Evolutionary conservation across 2,888 invertebrate genomes (phyloP).

Genomic region (Melanargia galathea): DNA sequence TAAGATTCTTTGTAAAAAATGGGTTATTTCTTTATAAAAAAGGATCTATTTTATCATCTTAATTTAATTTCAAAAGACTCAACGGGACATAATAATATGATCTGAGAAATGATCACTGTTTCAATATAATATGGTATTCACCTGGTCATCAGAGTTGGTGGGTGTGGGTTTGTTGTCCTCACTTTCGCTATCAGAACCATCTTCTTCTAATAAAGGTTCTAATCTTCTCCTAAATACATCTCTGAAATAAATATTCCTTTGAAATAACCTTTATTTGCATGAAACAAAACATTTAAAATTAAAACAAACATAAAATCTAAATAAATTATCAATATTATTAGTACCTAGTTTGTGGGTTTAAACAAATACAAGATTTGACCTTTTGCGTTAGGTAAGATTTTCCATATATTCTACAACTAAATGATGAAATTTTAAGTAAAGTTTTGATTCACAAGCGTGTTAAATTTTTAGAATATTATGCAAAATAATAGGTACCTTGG

Average conservation of each 20-base stretch:
- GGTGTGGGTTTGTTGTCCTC: slow-evolving; percentile 76
- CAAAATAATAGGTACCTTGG: slow-evolving; percentile 76
- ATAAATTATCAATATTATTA: background rate
- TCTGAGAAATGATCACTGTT: background rate
- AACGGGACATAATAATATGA: background rate
- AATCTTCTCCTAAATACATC: slow-evolving; percentile 86
- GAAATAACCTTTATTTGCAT: too few species aligned
- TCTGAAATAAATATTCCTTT: slow-evolving; percentile 47
- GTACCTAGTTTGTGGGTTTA: too few species aligned
- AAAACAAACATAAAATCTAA: too few species aligned
- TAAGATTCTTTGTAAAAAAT: background rate
- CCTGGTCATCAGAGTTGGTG: slow-evolving; percentile 78
- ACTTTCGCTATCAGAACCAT: slow-evolving; percentile 85
- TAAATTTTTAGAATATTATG: background rate
- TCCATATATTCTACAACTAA: too few species aligned
- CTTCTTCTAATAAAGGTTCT: slow-evolving; percentile 92
- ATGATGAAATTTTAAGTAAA: too few species aligned
- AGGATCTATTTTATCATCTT: background rate
- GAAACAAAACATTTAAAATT: too few species aligned
- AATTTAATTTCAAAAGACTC: background rate
- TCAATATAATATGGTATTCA: slow-evolving; percentile 60
- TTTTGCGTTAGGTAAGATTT: too few species aligned
- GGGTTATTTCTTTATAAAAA: background rate
- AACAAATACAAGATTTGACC: too few species aligned
- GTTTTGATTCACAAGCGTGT: background rate